Percentiles rank a stretch among this genome's conserved stretches.
Evolutionary conservation across 2,888 invertebrate species (phyloP).

Genomic region (Teleiodes luculella): DNA sequence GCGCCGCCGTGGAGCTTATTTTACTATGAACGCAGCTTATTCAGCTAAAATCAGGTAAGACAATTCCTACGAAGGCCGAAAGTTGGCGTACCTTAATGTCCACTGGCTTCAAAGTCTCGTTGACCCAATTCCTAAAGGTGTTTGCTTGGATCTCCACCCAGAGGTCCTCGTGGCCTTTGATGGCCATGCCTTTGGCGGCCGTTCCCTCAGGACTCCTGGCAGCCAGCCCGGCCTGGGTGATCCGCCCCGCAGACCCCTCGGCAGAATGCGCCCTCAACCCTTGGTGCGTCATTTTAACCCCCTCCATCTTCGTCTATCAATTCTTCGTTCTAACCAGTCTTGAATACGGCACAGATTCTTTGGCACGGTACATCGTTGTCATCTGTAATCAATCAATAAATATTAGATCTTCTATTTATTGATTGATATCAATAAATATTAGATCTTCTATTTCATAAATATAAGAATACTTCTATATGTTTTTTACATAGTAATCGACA

Average conservation of each 20-base stretch:
- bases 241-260: conserved; percentile 80
- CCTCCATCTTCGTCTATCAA: conserved; percentile 53
- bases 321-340: conserved; percentile 28
- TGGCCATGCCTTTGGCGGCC: conserved; percentile 96
- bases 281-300: conserved; percentile 79
- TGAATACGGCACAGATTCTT: conserved; percentile 40
- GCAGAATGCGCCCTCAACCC: conserved; percentile 77
- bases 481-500: too few species aligned
- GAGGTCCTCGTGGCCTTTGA: conserved; percentile 95
- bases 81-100: conserved; percentile 79
- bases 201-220: conserved; percentile 94
- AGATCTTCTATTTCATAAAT: too few species aligned
- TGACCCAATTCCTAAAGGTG: conserved; percentile 98
- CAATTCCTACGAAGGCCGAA: background rate
- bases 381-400: conserved; percentile 49
- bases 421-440: too few species aligned
- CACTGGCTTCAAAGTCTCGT: conserved; percentile 89
- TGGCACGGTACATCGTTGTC: conserved; percentile 46
- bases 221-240: conserved; percentile 88
- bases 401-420: too few species aligned
- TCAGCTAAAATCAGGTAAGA: background rate
- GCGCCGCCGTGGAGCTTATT: too few species aligned
- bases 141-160: conserved; percentile 98
- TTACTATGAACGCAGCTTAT: too few species aligned
- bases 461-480: too few species aligned